phyloP scores from a whole-genome alignment of 2,888 invertebrate species.

The Sphaerophoria taeniata region DNA sequence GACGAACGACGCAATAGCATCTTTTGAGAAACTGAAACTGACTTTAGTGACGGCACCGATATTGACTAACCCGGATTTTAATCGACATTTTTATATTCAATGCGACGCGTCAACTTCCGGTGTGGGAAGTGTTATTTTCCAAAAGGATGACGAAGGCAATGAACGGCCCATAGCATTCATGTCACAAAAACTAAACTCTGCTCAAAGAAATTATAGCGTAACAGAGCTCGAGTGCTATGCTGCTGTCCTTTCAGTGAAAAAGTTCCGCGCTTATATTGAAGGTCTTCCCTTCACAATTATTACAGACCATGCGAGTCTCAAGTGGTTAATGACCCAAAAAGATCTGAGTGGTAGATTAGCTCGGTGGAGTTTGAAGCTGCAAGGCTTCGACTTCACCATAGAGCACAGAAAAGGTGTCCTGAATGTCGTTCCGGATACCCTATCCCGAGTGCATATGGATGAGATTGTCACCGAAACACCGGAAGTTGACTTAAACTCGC shows the following conservation, averaged over 20 bases:
- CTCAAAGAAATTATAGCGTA: not conserved
- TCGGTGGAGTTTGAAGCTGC: too few species aligned
- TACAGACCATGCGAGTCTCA: slow-evolving; percentile 1
- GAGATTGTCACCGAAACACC: too few species aligned
- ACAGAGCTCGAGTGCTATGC: not conserved
- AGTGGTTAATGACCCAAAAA: slow-evolving; percentile 7
- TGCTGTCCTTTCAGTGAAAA: not conserved
- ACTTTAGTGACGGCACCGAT: not conserved
- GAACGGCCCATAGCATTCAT: slow-evolving; percentile 41
- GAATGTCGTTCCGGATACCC: too few species aligned
- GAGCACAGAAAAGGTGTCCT: too few species aligned
- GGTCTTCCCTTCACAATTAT: not conserved
- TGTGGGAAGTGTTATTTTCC: slow-evolving; percentile 14
- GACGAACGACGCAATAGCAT: not conserved
- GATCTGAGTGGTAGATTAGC: too few species aligned
- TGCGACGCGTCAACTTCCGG: not conserved
- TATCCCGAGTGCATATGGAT: too few species aligned
- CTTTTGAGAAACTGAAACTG: slow-evolving; percentile 16
- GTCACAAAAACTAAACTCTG: too few species aligned
- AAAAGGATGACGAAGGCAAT: slow-evolving; percentile 24
- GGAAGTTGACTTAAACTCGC: too few species aligned
- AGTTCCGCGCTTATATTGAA: not conserved
- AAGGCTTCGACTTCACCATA: too few species aligned
- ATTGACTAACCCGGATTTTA: slow-evolving; percentile 36
- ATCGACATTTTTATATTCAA: slow-evolving; percentile 10